Conservation (phyloP, 2,797 vertebrate genomes). For the Phaenicophaeus curvirostris region DNA sequence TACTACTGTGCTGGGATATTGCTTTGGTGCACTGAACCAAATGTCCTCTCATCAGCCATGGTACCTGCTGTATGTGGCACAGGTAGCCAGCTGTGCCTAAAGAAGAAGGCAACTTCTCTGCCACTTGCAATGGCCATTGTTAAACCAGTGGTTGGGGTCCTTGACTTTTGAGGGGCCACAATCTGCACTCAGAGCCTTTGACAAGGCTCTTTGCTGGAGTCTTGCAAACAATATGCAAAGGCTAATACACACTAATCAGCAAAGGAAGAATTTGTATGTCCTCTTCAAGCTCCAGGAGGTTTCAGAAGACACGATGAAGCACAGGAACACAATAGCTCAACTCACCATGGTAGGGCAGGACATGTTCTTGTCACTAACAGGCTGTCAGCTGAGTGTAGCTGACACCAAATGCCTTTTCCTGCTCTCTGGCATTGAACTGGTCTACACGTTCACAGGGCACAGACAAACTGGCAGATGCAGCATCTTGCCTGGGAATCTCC, state of each 20-base stretch:
- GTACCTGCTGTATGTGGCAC: not conserved
- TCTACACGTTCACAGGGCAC: not conserved
- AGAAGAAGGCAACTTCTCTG: not conserved
- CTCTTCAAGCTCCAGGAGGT: not conserved
- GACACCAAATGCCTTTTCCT: not conserved
- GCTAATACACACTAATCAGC: not conserved
- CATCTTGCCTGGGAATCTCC: not conserved
- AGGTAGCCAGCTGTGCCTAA: not conserved
- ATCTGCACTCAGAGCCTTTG: not conserved
- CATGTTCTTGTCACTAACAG: not conserved
- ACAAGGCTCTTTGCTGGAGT: not conserved
- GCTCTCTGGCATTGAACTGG: not conserved
- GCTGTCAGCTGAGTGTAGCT: not conserved
- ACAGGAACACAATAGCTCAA: accelerated
- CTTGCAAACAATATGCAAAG: not conserved
- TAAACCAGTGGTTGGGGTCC: not conserved
- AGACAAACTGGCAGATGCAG: not conserved
- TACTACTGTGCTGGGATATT: not conserved
- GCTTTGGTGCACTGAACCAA: not conserved
- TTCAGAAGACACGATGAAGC: not conserved
- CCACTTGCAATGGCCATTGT: not conserved
- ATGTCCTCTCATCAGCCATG: not conserved
- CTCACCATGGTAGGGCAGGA: accelerated
- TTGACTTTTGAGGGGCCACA: not conserved
- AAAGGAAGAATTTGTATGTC: not conserved